Base-by-base conservation (phyloP, 2,888 invertebrate genomes). In the Helleia helle region DNA sequence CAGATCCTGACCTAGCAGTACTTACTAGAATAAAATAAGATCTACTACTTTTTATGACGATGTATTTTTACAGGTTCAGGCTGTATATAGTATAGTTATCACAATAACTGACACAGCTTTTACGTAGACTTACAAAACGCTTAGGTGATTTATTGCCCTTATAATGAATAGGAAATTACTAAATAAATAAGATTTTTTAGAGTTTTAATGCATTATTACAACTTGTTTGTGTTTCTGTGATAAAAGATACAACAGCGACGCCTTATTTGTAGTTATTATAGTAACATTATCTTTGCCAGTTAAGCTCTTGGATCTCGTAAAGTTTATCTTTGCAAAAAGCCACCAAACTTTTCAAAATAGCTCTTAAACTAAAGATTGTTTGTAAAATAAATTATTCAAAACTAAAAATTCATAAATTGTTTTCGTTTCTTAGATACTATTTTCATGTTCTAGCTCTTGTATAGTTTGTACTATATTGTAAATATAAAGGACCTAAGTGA, bases 21-120 rank as follows among this genome's bases (percentile, higher is more conserved):
- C 11, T 9, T 34, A 22, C 12, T 34, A n/a, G 34, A 34, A 34
- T 34, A 34, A 34, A 34, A 12, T 34, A 34, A 22, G 34, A 34
- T 34, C 34, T 34, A 34, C 34, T 22, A 34, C 18, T 22, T 34
- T 34, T 34, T 34, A 34, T 18, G 22, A 34, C 34, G 34, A 34
- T 22, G 34, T 34, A 34, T 34, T 34, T 34, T 34, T 34, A 34
- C 34, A 34, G 34, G 34, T 34, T 34, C 34, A 34, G 34, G 22
- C 34, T 34, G 34, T 34, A 34, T 18, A 34, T 34, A 34, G 8
- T 11, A 34, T 22, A 34, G 34, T 22, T 11, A 34, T 11, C 17
- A 34, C 11, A 34, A 28, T 7, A 18, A 34, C 18, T 22, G 34
- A 34, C 34, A 34, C 34, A 18, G 34, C 34, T 34, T 34, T 18